Evolutionary conservation across 2,113 vertebrate species (phyloP).

Genomic region (Pampusana beccarii): DNA sequence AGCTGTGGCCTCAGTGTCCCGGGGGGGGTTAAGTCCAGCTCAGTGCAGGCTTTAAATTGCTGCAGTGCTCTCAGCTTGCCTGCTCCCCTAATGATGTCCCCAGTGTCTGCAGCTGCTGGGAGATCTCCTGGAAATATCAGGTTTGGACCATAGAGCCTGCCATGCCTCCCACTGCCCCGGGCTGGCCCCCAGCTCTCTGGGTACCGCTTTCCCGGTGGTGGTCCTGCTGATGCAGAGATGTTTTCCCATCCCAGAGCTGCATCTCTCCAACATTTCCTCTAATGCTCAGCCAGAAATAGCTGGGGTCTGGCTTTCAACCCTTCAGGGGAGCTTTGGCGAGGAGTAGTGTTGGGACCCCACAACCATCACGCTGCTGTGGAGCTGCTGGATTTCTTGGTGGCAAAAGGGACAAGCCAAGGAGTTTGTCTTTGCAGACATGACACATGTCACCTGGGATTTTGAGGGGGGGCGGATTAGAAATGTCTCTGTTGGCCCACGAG

Average conservation of each 20-base stretch:
- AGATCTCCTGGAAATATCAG: not conserved
- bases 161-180: accelerated
- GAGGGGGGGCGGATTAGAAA: not conserved
- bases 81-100: conserved; percentile 1
- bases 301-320: not conserved
- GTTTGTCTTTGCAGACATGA: not conserved
- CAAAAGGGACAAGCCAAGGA: not conserved
- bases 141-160: not conserved
- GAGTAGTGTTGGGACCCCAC: accelerated
- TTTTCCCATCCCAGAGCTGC: not conserved
- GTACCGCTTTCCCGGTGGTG: accelerated
- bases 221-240: not conserved
- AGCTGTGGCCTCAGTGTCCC: accelerated
- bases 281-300: not conserved
- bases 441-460: not conserved
- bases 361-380: accelerated
- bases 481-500: not conserved
- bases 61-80: not conserved
- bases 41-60: not conserved
- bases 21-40: accelerated
- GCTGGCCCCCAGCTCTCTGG: not conserved
- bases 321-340: not conserved
- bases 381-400: not conserved
- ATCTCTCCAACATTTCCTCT: not conserved
- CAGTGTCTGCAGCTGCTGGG: not conserved